These are phyloP conservation scores for Chromoteleia sp. DNA, from an alignment of 2,888 invertebrate genomes.

Conservation along the genomic window DNA sequence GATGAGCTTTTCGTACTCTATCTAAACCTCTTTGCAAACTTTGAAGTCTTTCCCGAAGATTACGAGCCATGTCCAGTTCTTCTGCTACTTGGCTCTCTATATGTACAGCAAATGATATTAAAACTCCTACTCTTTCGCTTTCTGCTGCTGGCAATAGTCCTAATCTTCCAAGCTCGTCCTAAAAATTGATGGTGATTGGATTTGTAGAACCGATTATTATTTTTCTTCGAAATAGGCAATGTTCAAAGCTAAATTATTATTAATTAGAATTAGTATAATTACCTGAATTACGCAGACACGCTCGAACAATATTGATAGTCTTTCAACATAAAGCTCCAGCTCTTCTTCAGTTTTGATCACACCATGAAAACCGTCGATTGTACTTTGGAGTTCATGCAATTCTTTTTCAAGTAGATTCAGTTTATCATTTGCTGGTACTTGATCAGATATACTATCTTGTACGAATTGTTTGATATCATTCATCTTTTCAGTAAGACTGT, in stretches of 20 bases:
- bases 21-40: slow-evolving; percentile 90
- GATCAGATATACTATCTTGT: slow-evolving; percentile 89
- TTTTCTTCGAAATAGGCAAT: no score
- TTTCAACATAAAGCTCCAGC: slow-evolving; percentile 91
- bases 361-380: slow-evolving; percentile 90
- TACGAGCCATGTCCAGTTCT: slow-evolving; percentile 90
- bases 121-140: slow-evolving; percentile 91
- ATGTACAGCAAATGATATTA: slow-evolving; percentile 89
- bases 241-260: no score
- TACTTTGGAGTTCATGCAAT: slow-evolving; percentile 89
- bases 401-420: slow-evolving; percentile 91
- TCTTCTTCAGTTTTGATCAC: slow-evolving; percentile 94
- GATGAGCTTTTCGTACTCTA: slow-evolving; percentile 89
- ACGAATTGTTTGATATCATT: slow-evolving; percentile 89
- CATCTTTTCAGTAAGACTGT: slow-evolving; percentile 88
- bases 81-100: slow-evolving; percentile 90
- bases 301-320: slow-evolving; percentile 91
- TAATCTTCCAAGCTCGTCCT: slow-evolving; percentile 91
- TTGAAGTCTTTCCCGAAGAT: slow-evolving; percentile 91
- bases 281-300: slow-evolving; percentile 91
- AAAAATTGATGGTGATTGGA: slow-evolving; percentile 82
- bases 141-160: slow-evolving; percentile 90
- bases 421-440: slow-evolving; percentile 91
- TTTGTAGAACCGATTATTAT: no score
- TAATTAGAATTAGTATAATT: background rate